A percentile compares a stretch with the other conserved stretches of the same genome.
Evolutionary conservation across 2,113 vertebrate species (phyloP).

Genomic region (Larimichthys crocea): DNA sequence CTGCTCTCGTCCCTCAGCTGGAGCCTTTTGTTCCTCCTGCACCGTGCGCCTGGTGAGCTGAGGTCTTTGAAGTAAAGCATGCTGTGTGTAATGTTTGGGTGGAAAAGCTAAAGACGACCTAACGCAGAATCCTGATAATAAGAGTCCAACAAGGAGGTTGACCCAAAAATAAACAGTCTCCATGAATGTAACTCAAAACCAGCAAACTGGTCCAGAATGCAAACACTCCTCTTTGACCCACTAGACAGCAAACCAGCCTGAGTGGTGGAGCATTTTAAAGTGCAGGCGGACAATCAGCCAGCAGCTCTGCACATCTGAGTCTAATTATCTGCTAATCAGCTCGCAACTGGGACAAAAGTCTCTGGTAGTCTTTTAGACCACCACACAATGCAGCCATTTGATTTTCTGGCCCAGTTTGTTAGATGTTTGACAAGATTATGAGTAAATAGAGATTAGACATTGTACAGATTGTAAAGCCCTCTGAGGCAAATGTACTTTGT

Average conservation of each 20-base stretch:
- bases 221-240: conserved; percentile 26
- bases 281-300: neutral
- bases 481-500: too few relatives aligned
- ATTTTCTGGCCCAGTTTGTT: neutral
- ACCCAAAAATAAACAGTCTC: conserved; percentile 1
- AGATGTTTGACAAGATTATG: too few relatives aligned
- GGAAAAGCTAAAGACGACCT: conserved; percentile 19
- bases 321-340: conserved; percentile 36
- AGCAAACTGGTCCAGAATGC: neutral
- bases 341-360: neutral
- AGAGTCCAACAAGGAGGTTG: conserved; percentile 27
- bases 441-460: too few relatives aligned
- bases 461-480: too few relatives aligned
- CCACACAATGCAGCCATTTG: neutral
- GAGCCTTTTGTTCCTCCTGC: neutral
- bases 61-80: neutral
- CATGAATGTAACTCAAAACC: conserved; percentile 29
- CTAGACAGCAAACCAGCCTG: neutral
- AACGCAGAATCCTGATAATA: conserved; percentile 18
- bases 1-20: conserved; percentile 6
- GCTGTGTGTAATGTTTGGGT: neutral
- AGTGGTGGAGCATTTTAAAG: neutral
- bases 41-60: neutral
- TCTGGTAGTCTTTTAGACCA: neutral
- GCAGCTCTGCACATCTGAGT: conserved; percentile 54